phyloP scores from a whole-genome alignment of 2,888 invertebrate genomes.

The Cataglyphis livida region DNA sequence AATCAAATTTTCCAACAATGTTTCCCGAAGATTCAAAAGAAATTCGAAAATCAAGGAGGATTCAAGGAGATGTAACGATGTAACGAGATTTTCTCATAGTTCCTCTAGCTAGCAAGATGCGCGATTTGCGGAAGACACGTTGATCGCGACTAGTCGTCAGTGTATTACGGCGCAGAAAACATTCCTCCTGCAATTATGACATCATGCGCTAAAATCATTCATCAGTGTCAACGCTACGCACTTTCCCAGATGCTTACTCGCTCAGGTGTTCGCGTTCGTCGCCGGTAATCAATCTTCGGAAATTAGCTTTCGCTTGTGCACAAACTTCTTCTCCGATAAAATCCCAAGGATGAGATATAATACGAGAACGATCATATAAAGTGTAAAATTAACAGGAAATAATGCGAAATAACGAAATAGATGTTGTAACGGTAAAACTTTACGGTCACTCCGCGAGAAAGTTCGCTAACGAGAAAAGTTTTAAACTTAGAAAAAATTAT shows the following conservation, averaged over 20 bases:
- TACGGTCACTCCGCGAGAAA: background rate
- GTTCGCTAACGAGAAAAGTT: constrained; percentile 16
- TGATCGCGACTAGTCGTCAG: constrained; percentile 26
- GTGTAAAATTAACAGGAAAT: constrained; percentile 20
- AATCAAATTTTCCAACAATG: no score
- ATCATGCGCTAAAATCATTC: constrained; percentile 51
- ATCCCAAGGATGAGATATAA: background rate
- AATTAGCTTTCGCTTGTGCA: constrained; percentile 44
- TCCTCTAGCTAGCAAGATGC: background rate
- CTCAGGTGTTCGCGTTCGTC: constrained; percentile 33
- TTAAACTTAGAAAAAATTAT: background rate
- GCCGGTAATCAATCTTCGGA: constrained; percentile 56
- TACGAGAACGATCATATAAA: background rate
- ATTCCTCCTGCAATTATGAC: constrained; percentile 42
- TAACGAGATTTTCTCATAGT: constrained; percentile 30
- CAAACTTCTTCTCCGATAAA: constrained; percentile 18
- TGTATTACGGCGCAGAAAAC: constrained; percentile 8
- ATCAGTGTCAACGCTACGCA: constrained; percentile 41
- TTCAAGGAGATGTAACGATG: background rate
- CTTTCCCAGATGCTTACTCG: constrained; percentile 32
- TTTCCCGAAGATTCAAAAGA: background rate
- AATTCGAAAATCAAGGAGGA: constrained; percentile 3
- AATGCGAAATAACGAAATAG: constrained; percentile 9
- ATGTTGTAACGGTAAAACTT: background rate
- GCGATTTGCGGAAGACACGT: constrained; percentile 32